Base-by-base conservation (phyloP, 2,797 vertebrate genomes). In the Sebastolobus altivelis region DNA sequence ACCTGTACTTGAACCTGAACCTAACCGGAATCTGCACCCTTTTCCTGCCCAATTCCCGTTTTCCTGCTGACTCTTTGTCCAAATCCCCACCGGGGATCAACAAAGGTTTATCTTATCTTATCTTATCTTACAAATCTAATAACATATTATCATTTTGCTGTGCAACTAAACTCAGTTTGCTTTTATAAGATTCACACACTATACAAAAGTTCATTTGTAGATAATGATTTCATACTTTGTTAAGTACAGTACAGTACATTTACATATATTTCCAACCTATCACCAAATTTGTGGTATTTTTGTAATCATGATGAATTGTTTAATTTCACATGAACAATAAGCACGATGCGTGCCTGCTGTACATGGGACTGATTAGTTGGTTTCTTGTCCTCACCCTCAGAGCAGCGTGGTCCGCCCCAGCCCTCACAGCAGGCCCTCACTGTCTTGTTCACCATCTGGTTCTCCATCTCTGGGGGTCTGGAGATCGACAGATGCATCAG, bases 401-500 rank as follows among this genome's bases (percentile, higher is more conserved):
- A 94, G 89, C 98, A 98, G 59, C 22, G 95, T 3, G 93, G 61
- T 1, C 97, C 97, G 0, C 82, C 94, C 97, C 97, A 99, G 20
- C 98, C 98, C 8, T 95, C 96, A 59, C 98, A 99, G 82, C 98
- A 98, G 0, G 76, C 65, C 0, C 83, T 93, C 74, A 95, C 91
- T 0, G 96, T 97, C 65, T 86, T 94, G 90, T 97, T 98, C 87
- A 95, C 81, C 2, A 31, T 56, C 61, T 93, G 85, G 0, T 81
- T 95, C 84, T 93, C 87, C 2, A 90, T 92, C 86, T 96, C 95
- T 0, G 96, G 94, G 0, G 96, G 95, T 75, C 98, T 99, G 68
- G 25, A 25, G n/a, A 63, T 20, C 9, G 4, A 77, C 31, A 81
- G 4, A 77, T 9, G 78, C 35, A 84, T 77, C 22, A 49, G 8